Percentiles rank a stretch among this genome's conserved stretches.
Conservation (phyloP, 2,888 invertebrate species). For the Eristalinus aeneus region DNA sequence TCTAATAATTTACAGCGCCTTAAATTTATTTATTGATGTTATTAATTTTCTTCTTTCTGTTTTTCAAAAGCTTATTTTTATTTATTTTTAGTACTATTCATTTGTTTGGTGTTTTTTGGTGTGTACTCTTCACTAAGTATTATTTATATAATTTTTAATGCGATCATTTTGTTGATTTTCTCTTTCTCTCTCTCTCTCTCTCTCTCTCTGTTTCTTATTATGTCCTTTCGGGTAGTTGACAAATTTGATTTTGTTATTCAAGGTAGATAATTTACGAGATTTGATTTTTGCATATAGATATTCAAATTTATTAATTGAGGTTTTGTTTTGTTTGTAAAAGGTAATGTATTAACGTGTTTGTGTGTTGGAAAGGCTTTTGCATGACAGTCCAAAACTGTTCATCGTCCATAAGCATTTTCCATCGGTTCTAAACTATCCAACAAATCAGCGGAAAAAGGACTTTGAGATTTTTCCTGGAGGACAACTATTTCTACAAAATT, state of each 20-base stretch:
- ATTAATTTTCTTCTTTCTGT: slow-evolving; percentile 15
- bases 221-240: not conserved
- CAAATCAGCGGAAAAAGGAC: too few relatives aligned
- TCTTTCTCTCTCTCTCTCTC: not conserved
- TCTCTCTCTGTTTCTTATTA: slow-evolving; percentile 15
- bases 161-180: slow-evolving; percentile 8
- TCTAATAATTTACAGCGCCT: slow-evolving; percentile 67
- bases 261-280: slow-evolving; percentile 63
- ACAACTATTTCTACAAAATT: too few relatives aligned
- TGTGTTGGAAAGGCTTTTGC: too few relatives aligned
- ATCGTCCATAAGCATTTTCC: too few relatives aligned
- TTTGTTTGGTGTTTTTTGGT: slow-evolving; percentile 51
- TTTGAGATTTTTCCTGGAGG: too few relatives aligned
- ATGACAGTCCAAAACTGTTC: too few relatives aligned
- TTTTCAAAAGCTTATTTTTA: slow-evolving; percentile 24
- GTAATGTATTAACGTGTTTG: not conserved
- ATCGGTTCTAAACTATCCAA: too few relatives aligned
- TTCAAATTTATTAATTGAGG: slow-evolving; percentile 4
- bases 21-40: slow-evolving; percentile 30
- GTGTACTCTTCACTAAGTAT: slow-evolving; percentile 42
- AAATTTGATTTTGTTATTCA: slow-evolving; percentile 45
- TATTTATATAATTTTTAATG: slow-evolving; percentile 35
- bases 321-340: slow-evolving; percentile 12
- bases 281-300: slow-evolving; percentile 47
- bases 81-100: slow-evolving; percentile 37